Conservation (phyloP, 2,113 vertebrate genomes). For the Clarias gariepinus region DNA sequence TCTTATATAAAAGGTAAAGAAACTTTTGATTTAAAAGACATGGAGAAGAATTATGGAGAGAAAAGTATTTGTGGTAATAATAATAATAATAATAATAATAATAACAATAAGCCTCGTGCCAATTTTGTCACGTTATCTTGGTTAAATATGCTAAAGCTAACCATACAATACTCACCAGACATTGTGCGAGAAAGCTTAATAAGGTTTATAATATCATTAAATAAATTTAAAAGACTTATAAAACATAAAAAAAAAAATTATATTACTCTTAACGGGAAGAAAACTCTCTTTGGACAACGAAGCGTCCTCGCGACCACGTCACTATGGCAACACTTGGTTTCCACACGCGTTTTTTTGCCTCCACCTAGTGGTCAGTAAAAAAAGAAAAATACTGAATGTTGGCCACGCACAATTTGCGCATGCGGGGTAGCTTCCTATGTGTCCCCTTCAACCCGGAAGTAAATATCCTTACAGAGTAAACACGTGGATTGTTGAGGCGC, state of each 20-base stretch:
- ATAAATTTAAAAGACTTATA: neutral
- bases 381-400: neutral
- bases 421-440: neutral
- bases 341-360: neutral
- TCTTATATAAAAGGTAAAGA: neutral
- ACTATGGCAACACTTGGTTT: conserved; percentile 38
- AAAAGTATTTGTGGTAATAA: too few species aligned
- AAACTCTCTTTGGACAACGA: neutral
- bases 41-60: neutral
- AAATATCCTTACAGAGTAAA: neutral
- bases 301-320: neutral
- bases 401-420: neutral
- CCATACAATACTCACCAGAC: conserved; percentile 29
- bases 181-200: neutral
- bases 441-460: conserved; percentile 54
- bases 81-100: neutral
- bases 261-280: neutral
- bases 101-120: neutral
- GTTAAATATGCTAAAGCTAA: neutral
- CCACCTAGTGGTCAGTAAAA: conserved; percentile 1
- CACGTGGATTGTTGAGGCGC: neutral
- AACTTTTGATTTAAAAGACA: neutral
- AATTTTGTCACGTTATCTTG: neutral
- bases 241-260: too few species aligned
- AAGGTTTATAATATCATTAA: neutral